These are phyloP conservation scores for Plectropomus leopardus DNA, from an alignment of 2,113 vertebrate genomes.

Conservation along the genomic window DNA sequence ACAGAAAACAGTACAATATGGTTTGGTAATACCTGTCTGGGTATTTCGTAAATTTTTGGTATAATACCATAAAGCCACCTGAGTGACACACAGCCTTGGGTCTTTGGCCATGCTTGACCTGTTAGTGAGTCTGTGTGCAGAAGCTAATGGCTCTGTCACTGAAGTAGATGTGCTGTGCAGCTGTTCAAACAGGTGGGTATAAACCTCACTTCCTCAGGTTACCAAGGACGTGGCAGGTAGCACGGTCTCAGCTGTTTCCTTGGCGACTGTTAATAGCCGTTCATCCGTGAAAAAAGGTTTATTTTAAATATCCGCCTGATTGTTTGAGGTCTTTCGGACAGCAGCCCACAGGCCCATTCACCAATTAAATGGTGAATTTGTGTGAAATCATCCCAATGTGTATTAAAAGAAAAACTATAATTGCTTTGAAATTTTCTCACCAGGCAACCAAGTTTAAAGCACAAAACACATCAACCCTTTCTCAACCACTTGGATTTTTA, in stretches of 20 bases:
- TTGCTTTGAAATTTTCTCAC: background rate
- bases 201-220: slow-evolving; percentile 28
- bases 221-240: slow-evolving; percentile 40
- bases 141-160: slow-evolving; percentile 21
- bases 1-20: background rate
- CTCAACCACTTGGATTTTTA: too few species aligned
- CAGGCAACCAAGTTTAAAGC: background rate
- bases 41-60: too few species aligned
- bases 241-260: slow-evolving; percentile 25
- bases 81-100: background rate
- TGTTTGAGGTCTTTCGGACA: background rate
- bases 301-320: too few species aligned
- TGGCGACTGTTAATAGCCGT: slow-evolving; percentile 26
- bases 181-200: slow-evolving; percentile 28
- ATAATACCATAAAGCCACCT: too few species aligned
- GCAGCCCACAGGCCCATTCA: background rate
- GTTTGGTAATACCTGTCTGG: background rate
- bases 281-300: slow-evolving; percentile 22
- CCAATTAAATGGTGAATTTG: background rate
- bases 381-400: background rate
- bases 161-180: background rate
- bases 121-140: background rate
- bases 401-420: background rate
- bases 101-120: background rate
- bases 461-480: background rate